phyloP scores from a whole-genome alignment of 2,888 invertebrate species.

The Hirtodrosophila duncani region DNA sequence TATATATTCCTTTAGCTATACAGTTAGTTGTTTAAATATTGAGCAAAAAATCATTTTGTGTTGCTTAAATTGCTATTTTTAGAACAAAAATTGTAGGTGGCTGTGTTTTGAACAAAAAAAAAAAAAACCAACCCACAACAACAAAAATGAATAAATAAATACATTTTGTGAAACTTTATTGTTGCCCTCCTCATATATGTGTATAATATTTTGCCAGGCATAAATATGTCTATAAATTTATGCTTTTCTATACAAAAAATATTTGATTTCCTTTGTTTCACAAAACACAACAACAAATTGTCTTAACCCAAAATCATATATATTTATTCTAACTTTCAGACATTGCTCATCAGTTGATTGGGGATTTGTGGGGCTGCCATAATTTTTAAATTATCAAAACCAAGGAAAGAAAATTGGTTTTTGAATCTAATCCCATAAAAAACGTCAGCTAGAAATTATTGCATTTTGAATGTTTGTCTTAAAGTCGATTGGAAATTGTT shows the following conservation, averaged over 20 bases:
- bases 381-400: no score
- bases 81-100: conserved; percentile 78
- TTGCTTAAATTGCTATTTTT: conserved; percentile 75
- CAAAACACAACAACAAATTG: no score
- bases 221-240: conserved; percentile 23
- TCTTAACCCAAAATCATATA: no score
- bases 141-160: conserved; percentile 53
- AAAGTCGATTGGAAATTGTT: no score
- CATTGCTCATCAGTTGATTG: no score
- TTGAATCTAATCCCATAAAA: no score
- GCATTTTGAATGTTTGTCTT: no score
- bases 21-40: conserved; percentile 70
- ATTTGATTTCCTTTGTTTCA: conserved; percentile 27
- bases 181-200: conserved; percentile 19
- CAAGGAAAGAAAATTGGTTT: no score
- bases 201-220: conserved; percentile 8
- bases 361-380: conserved; percentile 4
- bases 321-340: no score
- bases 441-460: no score
- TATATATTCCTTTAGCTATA: conserved; percentile 44
- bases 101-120: conserved; percentile 54
- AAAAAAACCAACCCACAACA: conserved; percentile 3
- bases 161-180: conserved; percentile 39
- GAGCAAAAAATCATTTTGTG: conserved; percentile 57
- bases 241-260: conserved; percentile 22